Evolutionary conservation across 2,888 invertebrate genomes (phyloP).

Genomic region (Acanthosepion lycidas): DNA sequence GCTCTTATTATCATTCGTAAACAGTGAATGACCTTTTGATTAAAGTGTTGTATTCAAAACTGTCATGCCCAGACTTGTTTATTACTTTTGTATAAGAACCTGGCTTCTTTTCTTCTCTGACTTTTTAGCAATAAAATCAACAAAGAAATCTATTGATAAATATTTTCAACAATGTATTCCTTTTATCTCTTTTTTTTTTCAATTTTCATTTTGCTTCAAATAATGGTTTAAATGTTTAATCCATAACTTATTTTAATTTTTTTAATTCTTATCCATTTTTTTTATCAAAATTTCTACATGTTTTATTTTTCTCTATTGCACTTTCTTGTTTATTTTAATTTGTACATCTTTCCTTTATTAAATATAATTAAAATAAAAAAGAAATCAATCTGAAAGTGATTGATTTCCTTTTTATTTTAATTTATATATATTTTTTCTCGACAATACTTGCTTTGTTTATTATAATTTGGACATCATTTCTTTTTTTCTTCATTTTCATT

Average conservation of each 20-base stretch:
- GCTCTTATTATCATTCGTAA: constrained; percentile 33
- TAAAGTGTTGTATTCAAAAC: not conserved
- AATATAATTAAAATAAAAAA: too few relatives aligned
- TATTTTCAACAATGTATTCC: not conserved
- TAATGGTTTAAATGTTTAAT: not conserved
- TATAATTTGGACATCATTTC: not conserved
- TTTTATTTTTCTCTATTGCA: too few relatives aligned
- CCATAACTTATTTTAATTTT: not conserved
- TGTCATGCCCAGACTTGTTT: constrained; percentile 24
- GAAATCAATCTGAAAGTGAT: too few relatives aligned
- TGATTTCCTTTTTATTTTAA: too few relatives aligned
- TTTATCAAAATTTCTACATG: not conserved
- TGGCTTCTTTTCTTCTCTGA: not conserved
- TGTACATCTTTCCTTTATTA: too few relatives aligned
- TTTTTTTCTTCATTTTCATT: too few relatives aligned
- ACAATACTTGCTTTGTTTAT: too few relatives aligned
- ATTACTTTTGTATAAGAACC: constrained; percentile 9
- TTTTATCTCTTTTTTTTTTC: not conserved
- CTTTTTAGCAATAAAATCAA: constrained; percentile 13
- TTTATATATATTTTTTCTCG: too few relatives aligned
- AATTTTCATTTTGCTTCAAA: not conserved
- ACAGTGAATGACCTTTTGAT: not conserved
- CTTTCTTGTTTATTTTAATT: too few relatives aligned
- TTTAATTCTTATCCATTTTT: not conserved
- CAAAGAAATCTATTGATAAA: not conserved